Evolutionary conservation across 2,888 invertebrate species (phyloP), one percentile per base, ranked within the genome.

Genomic region (Phoenoteleia sp.): DNA sequence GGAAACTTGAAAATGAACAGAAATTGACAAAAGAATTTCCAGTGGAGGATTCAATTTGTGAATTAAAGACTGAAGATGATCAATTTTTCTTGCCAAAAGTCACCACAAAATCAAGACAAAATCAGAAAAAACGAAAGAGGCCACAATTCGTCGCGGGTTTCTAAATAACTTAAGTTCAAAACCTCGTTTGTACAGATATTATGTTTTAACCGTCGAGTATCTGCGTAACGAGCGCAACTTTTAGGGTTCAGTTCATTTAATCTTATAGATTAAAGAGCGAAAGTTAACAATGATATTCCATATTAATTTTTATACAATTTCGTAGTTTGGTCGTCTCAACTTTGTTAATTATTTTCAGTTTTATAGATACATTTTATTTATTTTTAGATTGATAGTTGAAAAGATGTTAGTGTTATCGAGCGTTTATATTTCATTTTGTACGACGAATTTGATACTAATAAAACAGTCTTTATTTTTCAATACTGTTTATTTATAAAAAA

Each of bases 81-180:
- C 84, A 87, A n/a, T n/a, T n/a, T n/a, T n/a, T n/a, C 72, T 88
- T 91, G 58, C 89, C 92, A 0, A 90, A 89, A 88, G 89, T 91
- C n/a, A 87, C 76, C 64, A 87, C 85, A 7, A 84, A 86, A 69
- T 49, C 84, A 5, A 87, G 69, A 79, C 69, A 81, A 17, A 60
- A 19, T 13, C 64, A 52, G 72, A 90, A 76, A 29, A 86, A 86
- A 85, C 81, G 72, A 71, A 88, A 79, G 71, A 89, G 71, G 49
- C 67, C 77, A n/a, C 72, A 85, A 27, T 89, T 80, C 62, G 76
- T 88, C 19, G 87, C 90, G 21, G 90, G 90, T 33, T 90, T 91
- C 81, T 91, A 81, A 83, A 45, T 36, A 21, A 39, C 5, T 21
- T 60, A 21, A 13, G 33, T 19, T 25, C 33, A 33, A 11, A 58